Percentiles rank a stretch among this genome's conserved stretches.
These are phyloP conservation scores for Hypanus sabinus DNA, from an alignment of 2,113 vertebrate species.

Conservation along the genomic window DNA sequence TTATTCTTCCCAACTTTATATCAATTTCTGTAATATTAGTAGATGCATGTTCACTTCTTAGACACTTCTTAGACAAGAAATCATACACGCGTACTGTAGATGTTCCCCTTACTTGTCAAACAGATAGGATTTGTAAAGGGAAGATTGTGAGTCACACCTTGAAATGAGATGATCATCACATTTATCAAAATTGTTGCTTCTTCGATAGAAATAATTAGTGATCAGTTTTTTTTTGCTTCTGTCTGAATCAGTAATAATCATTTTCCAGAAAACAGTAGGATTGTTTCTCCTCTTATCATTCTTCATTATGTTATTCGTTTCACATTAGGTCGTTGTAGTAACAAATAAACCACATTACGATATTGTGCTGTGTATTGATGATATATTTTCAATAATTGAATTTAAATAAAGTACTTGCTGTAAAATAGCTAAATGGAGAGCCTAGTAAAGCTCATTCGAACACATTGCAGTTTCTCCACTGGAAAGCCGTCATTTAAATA, in stretches of 20 bases:
- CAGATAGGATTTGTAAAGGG: neutral
- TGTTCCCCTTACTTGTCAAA: neutral
- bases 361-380: neutral
- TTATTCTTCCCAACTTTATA: neutral
- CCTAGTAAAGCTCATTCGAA: neutral
- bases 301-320: conserved; percentile 1
- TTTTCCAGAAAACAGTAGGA: neutral
- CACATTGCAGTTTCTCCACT: neutral
- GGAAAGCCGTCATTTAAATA: conserved; percentile 21
- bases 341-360: neutral
- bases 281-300: neutral
- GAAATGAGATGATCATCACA: neutral
- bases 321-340: conserved; percentile 2
- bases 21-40: neutral
- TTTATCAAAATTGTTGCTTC: neutral
- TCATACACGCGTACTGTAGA: neutral
- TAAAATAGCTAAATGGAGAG: neutral
- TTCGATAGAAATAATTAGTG: neutral
- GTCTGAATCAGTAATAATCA: neutral
- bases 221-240: neutral
- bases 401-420: conserved; percentile 18
- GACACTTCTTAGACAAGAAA: neutral
- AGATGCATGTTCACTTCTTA: neutral
- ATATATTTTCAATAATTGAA: conserved; percentile 28
- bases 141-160: neutral